Base-by-base conservation (phyloP, 2,113 vertebrate genomes). In the Siniperca chuatsi region DNA sequence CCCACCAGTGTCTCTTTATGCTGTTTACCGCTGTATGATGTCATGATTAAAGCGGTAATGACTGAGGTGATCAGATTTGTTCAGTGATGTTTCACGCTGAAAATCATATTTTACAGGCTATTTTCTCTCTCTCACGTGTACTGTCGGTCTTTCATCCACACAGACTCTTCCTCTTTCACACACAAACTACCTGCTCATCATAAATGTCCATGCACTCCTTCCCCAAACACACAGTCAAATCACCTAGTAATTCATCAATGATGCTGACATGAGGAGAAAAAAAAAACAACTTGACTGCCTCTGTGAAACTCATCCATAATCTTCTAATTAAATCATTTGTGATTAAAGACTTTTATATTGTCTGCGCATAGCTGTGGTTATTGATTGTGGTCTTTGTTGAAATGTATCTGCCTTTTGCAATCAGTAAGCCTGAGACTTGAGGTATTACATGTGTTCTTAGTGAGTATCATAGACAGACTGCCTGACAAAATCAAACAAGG, bases 331-430 rank as follows among this genome's bases (percentile, higher is more conserved):
- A 89, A 82, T 83, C 69, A 84, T 90, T 87, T 86, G 84, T 88
- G 82, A 93, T 87, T 85, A 89, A 92, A 94, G 71, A 80, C 64
- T 92, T 93, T 90, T 89, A 54, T 91, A 93, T 86, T 67, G 44
- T 81, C 75, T 1, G 1, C 1, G 29, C 65, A 81, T 76, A 61
- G 75, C 52, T 85, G 84, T 82, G 83, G 70, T 88, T 87, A 92
- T 90, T 94, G 83, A 90, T 77, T 78, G 83, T 75, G 69, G 57
- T 71, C 75, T 82, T 66, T 73, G 68, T 33, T 81, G 44, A 62
- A 87, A 90, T 44, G 58, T 69, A 83, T 83, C 77, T 64, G 13
- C 50, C 78, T 78, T 33, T 25, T 55, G 29, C 9, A 57, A 93
- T 85, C 88, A 58, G 88, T 87, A 79, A 25, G 4, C 58, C 60